Base-by-base conservation (phyloP, 2,888 invertebrate genomes). In the Dryococelus australis region DNA sequence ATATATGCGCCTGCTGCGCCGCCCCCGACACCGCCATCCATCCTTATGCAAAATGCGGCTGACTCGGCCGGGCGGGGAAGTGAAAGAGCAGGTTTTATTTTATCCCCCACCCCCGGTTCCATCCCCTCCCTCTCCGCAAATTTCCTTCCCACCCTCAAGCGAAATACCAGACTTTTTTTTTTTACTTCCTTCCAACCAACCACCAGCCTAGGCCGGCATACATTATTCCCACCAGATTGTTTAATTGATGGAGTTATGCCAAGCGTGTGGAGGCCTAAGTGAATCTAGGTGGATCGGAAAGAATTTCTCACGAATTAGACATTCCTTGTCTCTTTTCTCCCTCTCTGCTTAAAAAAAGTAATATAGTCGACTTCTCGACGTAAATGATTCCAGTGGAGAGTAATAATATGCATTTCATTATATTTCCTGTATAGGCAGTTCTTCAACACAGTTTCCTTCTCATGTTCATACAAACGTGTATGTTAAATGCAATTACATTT, bases 31-130 rank as follows among this genome's bases (percentile, higher is more conserved):
- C 65, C n/a, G 13, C 13, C 65, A 65, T 65, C 65, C 65, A 65
- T 65, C 65, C 65, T 65, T 65, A 65, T 65, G 65, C 65, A 65
- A 65, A 65, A 65, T 65, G 65, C 65, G 65, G 65, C 24, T 24
- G 65, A 65, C 65, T 10, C 8, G 65, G 65, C 13, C 65, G 65
- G n/a, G 65, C 13, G 65, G 65, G 65, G 65, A 65, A 65, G 16
- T 65, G n/a, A 65, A 65, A 65, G 65, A 65, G 65, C 13, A n/a
- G 65, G 65, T 65, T 65, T 65, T 65, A 65, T 65, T 65, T 65
- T n/a, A 65, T 65, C 65, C n/a, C 8, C 65, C 65, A n/a, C n/a
- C 13, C 13, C 65, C 65, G 24, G 65, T 65, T 24, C 65, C 20
- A 65, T 20, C 20, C 65, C 65, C 65, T 65, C n/a, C 65, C 20